Conservation (phyloP, 1,140 invertebrate species). For the Acromyrmex heyeri region DNA sequence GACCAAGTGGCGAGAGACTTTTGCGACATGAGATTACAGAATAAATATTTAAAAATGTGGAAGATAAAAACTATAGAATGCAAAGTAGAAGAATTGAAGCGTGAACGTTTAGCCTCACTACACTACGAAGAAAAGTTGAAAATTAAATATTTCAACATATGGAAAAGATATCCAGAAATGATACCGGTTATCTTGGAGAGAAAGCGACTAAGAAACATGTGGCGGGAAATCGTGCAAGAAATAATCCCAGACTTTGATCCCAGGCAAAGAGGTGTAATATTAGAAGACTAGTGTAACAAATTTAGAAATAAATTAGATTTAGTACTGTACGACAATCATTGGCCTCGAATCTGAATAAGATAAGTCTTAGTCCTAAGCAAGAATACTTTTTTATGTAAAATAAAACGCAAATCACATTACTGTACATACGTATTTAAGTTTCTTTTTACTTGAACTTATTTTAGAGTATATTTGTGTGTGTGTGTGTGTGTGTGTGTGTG, state of each 20-base stretch:
- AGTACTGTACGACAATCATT: constrained; percentile 39
- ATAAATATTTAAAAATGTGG: constrained; percentile 76
- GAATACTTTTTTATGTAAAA: constrained; percentile 36
- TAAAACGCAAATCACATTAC: constrained; percentile 19
- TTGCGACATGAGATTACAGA: constrained; percentile 79
- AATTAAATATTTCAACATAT: constrained; percentile 74
- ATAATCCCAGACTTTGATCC: constrained; percentile 83
- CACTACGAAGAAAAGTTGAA: constrained; percentile 74
- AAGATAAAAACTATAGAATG: constrained; percentile 53
- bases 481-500: not conserved
- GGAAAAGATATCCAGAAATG: constrained; percentile 80
- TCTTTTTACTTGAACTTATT: constrained; percentile 17
- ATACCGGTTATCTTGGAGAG: constrained; percentile 79
- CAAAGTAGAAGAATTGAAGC: constrained; percentile 62
- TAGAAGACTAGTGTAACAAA: constrained; percentile 74
- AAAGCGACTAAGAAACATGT: constrained; percentile 79
- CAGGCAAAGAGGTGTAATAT: constrained; percentile 77
- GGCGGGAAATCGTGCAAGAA: constrained; percentile 81
- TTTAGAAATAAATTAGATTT: constrained; percentile 44
- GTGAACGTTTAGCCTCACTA: constrained; percentile 68
- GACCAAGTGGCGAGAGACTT: constrained; percentile 82
- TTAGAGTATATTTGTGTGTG: constrained; percentile 15
- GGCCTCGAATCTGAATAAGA: constrained; percentile 16
- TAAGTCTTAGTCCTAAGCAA: constrained; percentile 38
- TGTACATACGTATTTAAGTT: constrained; percentile 48